These are phyloP conservation scores for Aurelia sp. DNA, from an alignment of 30 jellyfish, hydroid and myxozoan genomes.

Conservation along the genomic window DNA sequence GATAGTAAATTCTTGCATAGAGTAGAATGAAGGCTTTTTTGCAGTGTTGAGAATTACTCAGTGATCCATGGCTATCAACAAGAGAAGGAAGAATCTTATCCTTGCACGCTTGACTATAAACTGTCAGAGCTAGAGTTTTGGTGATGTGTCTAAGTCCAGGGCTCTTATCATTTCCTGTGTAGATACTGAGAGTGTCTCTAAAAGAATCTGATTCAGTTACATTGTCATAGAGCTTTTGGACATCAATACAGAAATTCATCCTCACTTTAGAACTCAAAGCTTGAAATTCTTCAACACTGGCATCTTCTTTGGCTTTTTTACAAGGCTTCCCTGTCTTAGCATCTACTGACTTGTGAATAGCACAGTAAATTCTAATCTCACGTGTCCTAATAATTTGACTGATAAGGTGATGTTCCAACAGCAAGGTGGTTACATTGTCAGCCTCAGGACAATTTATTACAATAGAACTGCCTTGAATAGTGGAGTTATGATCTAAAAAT, in stretches of 20 bases:
- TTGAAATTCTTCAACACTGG: conserved; percentile 19
- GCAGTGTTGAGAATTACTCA: not conserved
- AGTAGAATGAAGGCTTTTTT: not conserved
- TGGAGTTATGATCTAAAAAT: conserved; percentile 9
- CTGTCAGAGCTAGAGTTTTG: not conserved
- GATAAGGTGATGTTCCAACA: conserved; percentile 46
- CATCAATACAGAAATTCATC: conserved; percentile 45
- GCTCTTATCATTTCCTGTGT: too few relatives aligned
- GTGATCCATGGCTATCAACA: too few relatives aligned
- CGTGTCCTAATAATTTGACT: not conserved
- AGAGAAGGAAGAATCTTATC: too few relatives aligned
- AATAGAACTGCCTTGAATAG: conserved; percentile 7
- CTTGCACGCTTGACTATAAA: too few relatives aligned
- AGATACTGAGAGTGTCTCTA: too few relatives aligned
- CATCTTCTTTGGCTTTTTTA: conserved; percentile 36
- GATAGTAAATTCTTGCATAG: conserved; percentile 32
- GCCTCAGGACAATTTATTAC: conserved; percentile 66
- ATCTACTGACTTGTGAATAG: conserved; percentile 46
- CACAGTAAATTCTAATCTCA: conserved; percentile 11
- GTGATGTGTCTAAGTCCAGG: too few relatives aligned
- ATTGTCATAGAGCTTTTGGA: not conserved
- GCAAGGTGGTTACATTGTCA: conserved; percentile 45
- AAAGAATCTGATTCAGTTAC: too few relatives aligned
- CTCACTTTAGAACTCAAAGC: not conserved
- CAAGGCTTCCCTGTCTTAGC: conserved; percentile 48